Conservation (phyloP, 1,140 invertebrate species). For the Sarcophaga bullata region DNA sequence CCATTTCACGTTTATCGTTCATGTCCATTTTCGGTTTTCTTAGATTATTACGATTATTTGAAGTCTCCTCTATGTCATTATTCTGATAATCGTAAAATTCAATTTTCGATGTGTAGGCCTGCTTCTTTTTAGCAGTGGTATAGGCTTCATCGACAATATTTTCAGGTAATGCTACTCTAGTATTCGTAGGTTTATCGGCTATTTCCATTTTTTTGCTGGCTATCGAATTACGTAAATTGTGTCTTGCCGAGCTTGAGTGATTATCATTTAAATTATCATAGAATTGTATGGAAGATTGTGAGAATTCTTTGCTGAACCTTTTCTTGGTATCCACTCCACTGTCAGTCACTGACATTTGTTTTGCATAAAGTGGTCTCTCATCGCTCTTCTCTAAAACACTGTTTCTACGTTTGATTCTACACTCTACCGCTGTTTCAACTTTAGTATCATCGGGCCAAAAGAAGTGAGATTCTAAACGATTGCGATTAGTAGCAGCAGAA, state of each 20-base stretch:
- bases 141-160: conserved; percentile 36
- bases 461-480: conserved; percentile 61
- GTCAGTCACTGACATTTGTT: conserved; percentile 29
- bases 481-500: conserved; percentile 41
- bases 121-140: conserved; percentile 50
- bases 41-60: conserved; percentile 52
- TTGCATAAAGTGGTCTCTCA: conserved; percentile 30
- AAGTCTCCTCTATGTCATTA: conserved; percentile 28
- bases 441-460: conserved; percentile 61
- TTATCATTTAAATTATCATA: conserved; percentile 57
- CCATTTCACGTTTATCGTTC: conserved; percentile 61
- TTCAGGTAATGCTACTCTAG: conserved; percentile 39
- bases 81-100: conserved; percentile 60
- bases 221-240: neutral
- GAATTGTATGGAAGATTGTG: conserved; percentile 62
- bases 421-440: conserved; percentile 54
- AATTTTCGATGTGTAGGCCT: conserved; percentile 60
- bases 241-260: neutral
- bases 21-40: conserved; percentile 59
- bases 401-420: conserved; percentile 51
- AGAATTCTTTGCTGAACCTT: conserved; percentile 60
- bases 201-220: conserved; percentile 46
- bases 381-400: conserved; percentile 52
- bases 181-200: conserved; percentile 54
- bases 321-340: conserved; percentile 52